Evolutionary conservation across 2,888 invertebrate genomes (phyloP), one percentile per base, ranked within the genome.

Genomic region (Nomada ferruginata): DNA sequence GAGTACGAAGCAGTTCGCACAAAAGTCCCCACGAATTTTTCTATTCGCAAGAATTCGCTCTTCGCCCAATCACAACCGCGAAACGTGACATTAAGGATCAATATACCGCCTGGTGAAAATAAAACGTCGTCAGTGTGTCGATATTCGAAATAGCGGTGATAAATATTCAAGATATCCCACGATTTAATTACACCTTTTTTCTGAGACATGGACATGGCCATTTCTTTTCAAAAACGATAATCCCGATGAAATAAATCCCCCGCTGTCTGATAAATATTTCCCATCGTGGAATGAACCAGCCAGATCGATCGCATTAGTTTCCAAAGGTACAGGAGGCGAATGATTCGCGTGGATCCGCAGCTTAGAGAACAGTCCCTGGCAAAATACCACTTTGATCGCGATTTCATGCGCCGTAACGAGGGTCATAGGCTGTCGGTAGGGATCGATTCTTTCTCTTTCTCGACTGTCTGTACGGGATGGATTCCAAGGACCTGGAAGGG

Each of bases 401-500:
- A 77, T 77, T 79, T 65, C 42, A 65, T 53, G n/a, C n/a, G 59
- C 66, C 55, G 29, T 65, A 50, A n/a, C n/a, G 26, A n/a, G 13
- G 11, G 11, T 0, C 55, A 50, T 53, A 36, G 52, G 57, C 44
- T 18, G 18, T 57, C 26, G 61, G 23, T 18, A 20, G 44, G 44
- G 59, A 70, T 36, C 61, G 57, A 73, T 79, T 42, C 77, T 57
- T 50, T 55, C 73, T 57, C 59, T 55, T 42, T 13, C 47, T 36
- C 20, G 66, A 47, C 42, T 68, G 73, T 76, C 76, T 61, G 53
- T 44, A 52, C 65, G 71, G 59, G 52, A n/a, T 44, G 36, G 63
- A 72, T 71, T 57, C 44, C 65, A 85, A 82, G 84, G 81, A 76
- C 76, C 74, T 66, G 47, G 61, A 68, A 72, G 72, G 76, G 76